phyloP scores from a whole-genome alignment of 2,113 vertebrate genomes.

The Scolopax mira region DNA sequence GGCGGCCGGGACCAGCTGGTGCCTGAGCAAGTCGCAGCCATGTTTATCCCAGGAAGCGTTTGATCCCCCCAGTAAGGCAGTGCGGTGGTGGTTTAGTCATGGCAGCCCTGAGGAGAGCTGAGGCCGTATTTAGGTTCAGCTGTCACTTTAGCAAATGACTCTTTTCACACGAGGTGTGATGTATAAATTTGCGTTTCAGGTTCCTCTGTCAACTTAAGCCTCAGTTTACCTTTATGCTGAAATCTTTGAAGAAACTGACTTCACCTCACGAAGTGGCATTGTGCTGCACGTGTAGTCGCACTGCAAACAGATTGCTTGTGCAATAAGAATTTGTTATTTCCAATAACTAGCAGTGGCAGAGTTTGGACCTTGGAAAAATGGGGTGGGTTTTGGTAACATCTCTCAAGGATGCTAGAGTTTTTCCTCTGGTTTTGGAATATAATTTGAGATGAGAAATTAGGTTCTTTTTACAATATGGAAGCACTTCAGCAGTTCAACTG shows the following conservation, averaged over 20 bases:
- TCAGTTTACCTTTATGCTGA: background rate
- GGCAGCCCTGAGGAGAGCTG: background rate
- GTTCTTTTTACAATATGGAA: background rate
- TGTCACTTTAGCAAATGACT: background rate
- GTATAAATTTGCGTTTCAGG: accelerated
- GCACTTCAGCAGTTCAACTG: background rate
- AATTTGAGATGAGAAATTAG: background rate
- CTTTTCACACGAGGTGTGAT: too few species aligned
- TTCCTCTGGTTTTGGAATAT: background rate
- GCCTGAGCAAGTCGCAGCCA: background rate
- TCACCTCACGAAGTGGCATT: accelerated
- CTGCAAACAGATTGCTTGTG: background rate
- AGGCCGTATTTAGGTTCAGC: background rate
- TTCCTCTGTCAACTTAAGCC: background rate
- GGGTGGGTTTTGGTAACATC: accelerated
- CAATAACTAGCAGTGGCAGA: background rate
- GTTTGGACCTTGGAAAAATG: background rate
- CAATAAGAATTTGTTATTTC: background rate
- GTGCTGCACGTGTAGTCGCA: background rate
- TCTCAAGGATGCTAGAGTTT: background rate
- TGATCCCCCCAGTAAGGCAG: background rate
- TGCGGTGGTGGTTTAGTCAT: background rate
- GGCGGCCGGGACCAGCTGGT: background rate
- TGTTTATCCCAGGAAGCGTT: background rate
- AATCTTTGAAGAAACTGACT: background rate